Evolutionary conservation across 2,113 vertebrate genomes (phyloP), one percentile per base, ranked within the genome.

Genomic region (Phalacrocorax brasilianus): DNA sequence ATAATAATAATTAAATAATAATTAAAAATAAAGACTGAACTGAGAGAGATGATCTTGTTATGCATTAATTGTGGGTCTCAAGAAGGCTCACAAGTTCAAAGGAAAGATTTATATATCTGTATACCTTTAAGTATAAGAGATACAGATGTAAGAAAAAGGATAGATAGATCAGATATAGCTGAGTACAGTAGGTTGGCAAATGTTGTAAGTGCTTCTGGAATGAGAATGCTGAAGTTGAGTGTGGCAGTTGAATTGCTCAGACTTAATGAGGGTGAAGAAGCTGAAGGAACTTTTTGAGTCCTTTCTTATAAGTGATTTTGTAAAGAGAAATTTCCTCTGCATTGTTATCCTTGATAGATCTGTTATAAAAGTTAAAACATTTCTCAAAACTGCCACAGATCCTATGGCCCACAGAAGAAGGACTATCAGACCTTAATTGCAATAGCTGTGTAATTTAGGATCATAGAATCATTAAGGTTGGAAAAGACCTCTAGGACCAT

Each of bases 341-440:
- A 24, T 32, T 78, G 11, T 61, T 67, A 30, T 44, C 59, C 70
- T 84, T 56, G 87, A 71, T 87, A 85, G 44, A 82, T 78, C 55
- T 88, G 44, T 91, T 93, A 72, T 28, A 88, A 13, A 94, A 90
- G 71, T 61, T 92, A 76, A 85, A 89, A 68, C 92, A 80, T 91
- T 88, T 91, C 88, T 93, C 95, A 83, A 88, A 91, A 87, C 47
- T 92, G 73, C 19, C 73, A 77, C 22, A 35, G 52, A n/a, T 87
- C 56, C 84, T 32, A 4, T 87, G 91, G 95, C 77, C 89, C 13
- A 0, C 47, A 40, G 73, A 85, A 91, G 24, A 55, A 91, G 65
- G 49, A 91, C 85, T 85, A 68, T 71, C 74, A 93, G 81, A 71
- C 70, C 24, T 94, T 96, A 96, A 96, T 79, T 93, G 84, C 79